Conservation (phyloP, 2,888 invertebrate genomes). For the Reticulitermes lucifugus region DNA sequence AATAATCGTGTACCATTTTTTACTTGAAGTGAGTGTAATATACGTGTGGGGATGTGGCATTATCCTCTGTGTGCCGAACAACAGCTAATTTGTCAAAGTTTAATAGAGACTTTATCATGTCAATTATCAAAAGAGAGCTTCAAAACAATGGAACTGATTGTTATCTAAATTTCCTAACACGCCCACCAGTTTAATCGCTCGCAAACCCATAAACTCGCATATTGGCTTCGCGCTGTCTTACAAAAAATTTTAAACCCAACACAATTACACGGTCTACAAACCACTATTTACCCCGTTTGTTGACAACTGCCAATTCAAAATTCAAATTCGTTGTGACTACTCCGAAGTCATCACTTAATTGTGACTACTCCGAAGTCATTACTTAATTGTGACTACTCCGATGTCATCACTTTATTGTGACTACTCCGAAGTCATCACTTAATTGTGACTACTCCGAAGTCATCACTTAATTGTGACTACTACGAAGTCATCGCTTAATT, state of each 20-base stretch:
- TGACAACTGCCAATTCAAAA: not conserved
- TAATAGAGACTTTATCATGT: slow-evolving; percentile 40
- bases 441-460: too few relatives aligned
- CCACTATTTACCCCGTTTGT: too few relatives aligned
- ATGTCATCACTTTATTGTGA: too few relatives aligned
- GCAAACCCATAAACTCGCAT: slow-evolving; percentile 13
- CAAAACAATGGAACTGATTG: slow-evolving; percentile 28
- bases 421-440: too few relatives aligned
- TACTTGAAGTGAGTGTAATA: not conserved
- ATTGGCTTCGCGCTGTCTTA: too few relatives aligned
- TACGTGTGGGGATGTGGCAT: not conserved
- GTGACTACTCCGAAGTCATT: too few relatives aligned
- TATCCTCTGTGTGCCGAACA: not conserved
- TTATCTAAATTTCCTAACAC: slow-evolving; percentile 5
- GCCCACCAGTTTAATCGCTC: not conserved
- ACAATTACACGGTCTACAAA: not conserved
- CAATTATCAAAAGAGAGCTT: slow-evolving; percentile 38
- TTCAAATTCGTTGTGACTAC: too few relatives aligned
- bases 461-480: too few relatives aligned
- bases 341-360: too few relatives aligned
- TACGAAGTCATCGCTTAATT: too few relatives aligned
- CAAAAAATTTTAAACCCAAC: not conserved
- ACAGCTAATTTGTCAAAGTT: slow-evolving; percentile 39
- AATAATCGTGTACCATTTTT: not conserved
- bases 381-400: too few relatives aligned